Evolutionary conservation across 2,113 vertebrate species (phyloP).

Genomic region (Micronycteris hirsuta): DNA sequence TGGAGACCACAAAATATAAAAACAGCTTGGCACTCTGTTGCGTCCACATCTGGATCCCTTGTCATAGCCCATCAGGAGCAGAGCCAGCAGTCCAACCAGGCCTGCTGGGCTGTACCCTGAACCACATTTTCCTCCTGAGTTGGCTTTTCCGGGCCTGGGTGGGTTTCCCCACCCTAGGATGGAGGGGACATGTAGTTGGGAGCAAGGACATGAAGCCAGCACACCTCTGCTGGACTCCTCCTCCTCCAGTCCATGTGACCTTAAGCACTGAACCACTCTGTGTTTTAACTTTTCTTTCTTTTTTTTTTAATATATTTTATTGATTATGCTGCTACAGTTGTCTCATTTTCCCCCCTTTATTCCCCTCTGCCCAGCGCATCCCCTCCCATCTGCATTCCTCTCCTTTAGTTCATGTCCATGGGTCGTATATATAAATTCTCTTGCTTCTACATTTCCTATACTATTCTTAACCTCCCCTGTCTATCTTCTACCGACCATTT

Average conservation of each 20-base stretch:
- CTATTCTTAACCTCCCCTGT: no score
- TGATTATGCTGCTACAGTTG: no score
- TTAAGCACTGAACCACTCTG: neutral
- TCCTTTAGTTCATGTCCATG: no score
- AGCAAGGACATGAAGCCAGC: rapidly evolving
- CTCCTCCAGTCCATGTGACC: rapidly evolving
- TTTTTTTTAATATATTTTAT: no score
- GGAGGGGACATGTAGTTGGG: neutral
- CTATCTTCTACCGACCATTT: no score
- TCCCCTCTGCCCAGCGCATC: no score
- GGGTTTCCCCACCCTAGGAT: neutral
- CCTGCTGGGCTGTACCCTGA: neutral
- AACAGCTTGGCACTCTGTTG: neutral
- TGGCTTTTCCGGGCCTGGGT: neutral
- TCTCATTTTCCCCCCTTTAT: no score
- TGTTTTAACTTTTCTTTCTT: neutral
- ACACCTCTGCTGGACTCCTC: rapidly evolving
- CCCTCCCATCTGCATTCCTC: no score
- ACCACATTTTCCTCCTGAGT: neutral
- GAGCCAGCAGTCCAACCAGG: neutral
- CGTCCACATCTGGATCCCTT: no score
- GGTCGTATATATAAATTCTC: no score
- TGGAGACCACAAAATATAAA: neutral
- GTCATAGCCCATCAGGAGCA: neutral
- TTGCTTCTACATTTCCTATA: no score